These are phyloP conservation scores for Gyrodactylus bullatarudis DNA, from an alignment of 1,140 invertebrate genomes.

Conservation along the genomic window DNA sequence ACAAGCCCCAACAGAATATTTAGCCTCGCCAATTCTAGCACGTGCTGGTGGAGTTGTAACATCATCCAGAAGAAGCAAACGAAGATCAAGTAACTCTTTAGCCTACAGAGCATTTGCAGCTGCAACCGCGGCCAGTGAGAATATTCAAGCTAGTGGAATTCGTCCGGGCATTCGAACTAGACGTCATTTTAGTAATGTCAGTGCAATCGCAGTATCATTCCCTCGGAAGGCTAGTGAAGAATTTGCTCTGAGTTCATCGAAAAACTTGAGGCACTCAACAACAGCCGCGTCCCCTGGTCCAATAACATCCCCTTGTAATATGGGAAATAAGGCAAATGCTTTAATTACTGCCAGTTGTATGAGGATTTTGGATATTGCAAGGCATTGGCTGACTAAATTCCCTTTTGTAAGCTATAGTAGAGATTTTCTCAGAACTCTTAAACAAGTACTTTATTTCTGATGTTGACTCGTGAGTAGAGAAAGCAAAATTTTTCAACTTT, in stretches of 20 bases:
- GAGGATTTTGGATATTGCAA: conserved; percentile 52
- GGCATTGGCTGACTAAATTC: conserved; percentile 38
- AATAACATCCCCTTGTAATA: too few species aligned
- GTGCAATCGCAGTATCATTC: not conserved
- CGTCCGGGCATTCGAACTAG: not conserved
- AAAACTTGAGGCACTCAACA: too few species aligned
- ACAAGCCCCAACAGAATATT: conserved; percentile 10
- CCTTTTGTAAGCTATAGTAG: conserved; percentile 19
- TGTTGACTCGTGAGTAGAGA: too few species aligned
- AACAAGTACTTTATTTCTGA: too few species aligned
- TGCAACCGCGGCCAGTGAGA: conserved; percentile 37
- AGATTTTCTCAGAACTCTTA: too few species aligned
- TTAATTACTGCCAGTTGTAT: conserved; percentile 63
- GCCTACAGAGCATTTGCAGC: conserved; percentile 62
- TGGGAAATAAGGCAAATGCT: too few species aligned
- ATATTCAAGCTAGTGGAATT: not conserved
- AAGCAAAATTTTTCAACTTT: too few species aligned
- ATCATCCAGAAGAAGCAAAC: conserved; percentile 47
- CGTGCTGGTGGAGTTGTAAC: conserved; percentile 51
- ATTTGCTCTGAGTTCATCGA: not conserved
- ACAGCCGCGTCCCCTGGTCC: too few species aligned
- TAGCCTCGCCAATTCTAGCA: conserved; percentile 16
- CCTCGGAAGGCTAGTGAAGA: not conserved
- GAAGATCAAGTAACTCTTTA: conserved; percentile 54
- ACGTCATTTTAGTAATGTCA: conserved; percentile 28